phyloP scores from a whole-genome alignment of 1,140 invertebrate genomes.

The Spodoptera litura region DNA sequence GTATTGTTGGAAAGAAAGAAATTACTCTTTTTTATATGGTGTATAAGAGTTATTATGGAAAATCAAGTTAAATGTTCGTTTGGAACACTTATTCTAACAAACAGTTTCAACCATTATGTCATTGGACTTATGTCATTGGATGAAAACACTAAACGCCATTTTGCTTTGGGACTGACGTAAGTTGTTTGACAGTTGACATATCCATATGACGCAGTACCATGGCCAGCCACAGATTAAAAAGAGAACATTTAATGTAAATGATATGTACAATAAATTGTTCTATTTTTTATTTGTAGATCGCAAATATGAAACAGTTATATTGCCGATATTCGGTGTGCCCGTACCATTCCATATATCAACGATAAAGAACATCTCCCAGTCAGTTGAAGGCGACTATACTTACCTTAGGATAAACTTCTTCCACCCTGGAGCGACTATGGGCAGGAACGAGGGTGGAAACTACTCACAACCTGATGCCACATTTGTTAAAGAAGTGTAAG shows the following conservation, averaged over 20 bases:
- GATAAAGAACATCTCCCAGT: slow-evolving; percentile 99
- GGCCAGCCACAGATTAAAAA: too few species aligned
- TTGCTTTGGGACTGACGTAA: too few species aligned
- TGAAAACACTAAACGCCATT: neutral
- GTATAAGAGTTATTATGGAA: too few species aligned
- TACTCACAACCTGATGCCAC: slow-evolving; percentile 98
- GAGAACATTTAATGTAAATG: too few species aligned
- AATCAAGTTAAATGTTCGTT: neutral
- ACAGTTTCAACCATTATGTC: neutral
- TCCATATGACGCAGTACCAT: too few species aligned
- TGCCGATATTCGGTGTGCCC: slow-evolving; percentile 98
- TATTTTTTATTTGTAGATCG: slow-evolving; percentile 90
- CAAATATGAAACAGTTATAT: slow-evolving; percentile 98
- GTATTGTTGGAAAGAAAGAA: slow-evolving; percentile 45
- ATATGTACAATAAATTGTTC: neutral
- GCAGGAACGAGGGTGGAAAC: slow-evolving; percentile 94
- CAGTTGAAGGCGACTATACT: slow-evolving; percentile 99
- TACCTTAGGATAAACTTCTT: slow-evolving; percentile 99
- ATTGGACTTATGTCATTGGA: too few species aligned
- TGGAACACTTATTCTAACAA: neutral
- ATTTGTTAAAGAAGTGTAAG: slow-evolving; percentile 99
- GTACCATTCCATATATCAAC: slow-evolving; percentile 99
- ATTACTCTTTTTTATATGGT: neutral
- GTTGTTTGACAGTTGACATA: too few species aligned
- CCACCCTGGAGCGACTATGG: slow-evolving; percentile 98